Percentiles rank a stretch among this genome's conserved stretches.
Conservation (phyloP, 2,888 invertebrate genomes). For the Nomada fabriciana region DNA sequence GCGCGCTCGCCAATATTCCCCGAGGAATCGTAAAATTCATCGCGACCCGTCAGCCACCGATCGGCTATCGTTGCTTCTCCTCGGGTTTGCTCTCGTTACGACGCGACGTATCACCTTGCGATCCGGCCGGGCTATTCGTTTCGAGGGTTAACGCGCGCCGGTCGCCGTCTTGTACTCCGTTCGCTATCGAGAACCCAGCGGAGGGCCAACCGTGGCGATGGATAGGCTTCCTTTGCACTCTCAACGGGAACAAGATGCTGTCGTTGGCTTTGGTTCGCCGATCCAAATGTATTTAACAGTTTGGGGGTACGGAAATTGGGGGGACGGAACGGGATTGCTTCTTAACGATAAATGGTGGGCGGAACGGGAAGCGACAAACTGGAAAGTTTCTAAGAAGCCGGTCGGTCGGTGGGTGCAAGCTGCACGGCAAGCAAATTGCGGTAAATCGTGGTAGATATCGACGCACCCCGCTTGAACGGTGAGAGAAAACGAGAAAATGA, state of each 20-base stretch:
- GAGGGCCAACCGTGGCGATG: too few species aligned
- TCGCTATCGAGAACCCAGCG: too few species aligned
- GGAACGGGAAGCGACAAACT: not conserved
- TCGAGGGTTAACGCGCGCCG: too few species aligned
- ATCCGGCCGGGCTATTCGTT: not conserved
- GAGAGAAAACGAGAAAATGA: not conserved
- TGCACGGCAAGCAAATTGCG: conserved; percentile 8
- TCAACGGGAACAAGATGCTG: too few species aligned
- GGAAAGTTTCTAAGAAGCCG: not conserved
- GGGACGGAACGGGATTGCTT: too few species aligned
- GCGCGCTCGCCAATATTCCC: conserved; percentile 70
- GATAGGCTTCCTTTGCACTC: too few species aligned
- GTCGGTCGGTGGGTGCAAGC: not conserved
- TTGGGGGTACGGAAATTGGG: too few species aligned
- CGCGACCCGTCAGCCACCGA: conserved; percentile 11
- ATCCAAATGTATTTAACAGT: too few species aligned
- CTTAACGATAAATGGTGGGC: not conserved
- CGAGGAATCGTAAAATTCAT: conserved; percentile 70
- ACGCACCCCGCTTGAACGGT: not conserved
- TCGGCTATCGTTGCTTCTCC: not conserved
- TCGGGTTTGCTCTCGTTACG: not conserved
- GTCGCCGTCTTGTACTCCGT: too few species aligned
- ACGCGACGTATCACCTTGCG: not conserved
- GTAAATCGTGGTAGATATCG: conserved; percentile 6
- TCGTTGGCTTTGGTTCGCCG: too few species aligned